A percentile compares a stretch with the other conserved stretches of the same genome.
These are phyloP conservation scores for Lepidothrix coronata DNA, from an alignment of 2,113 vertebrate species.

Conservation along the genomic window DNA sequence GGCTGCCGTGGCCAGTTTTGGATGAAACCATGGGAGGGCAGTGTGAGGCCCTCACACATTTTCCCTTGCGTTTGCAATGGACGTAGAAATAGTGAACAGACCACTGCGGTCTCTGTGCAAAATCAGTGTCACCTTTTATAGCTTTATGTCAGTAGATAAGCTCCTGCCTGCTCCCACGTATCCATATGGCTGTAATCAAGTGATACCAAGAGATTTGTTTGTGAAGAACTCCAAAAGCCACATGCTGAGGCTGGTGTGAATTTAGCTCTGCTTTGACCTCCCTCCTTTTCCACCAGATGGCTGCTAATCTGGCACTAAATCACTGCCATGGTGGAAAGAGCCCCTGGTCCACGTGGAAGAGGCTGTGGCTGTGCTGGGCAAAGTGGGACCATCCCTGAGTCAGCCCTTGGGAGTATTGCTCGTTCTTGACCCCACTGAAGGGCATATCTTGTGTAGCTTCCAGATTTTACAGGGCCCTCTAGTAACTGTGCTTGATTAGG, in stretches of 20 bases:
- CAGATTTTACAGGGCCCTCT: not conserved
- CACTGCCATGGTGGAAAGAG: not conserved
- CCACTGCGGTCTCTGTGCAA: not conserved
- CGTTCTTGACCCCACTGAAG: not conserved
- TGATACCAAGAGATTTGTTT: constrained; percentile 6
- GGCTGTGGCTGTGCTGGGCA: not conserved
- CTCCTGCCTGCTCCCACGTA: not conserved
- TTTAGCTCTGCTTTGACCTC: constrained; percentile 33
- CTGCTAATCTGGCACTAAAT: constrained; percentile 2
- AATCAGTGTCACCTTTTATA: constrained; percentile 43
- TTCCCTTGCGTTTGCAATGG: not conserved
- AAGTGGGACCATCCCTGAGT: not conserved
- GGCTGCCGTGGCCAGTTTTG: not conserved
- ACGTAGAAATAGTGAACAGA: not conserved
- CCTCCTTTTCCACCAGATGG: not conserved
- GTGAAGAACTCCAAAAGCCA: constrained; percentile 27
- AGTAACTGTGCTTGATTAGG: not conserved
- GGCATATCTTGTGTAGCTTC: not conserved
- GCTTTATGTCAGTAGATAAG: not conserved
- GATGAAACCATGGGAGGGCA: constrained; percentile 16
- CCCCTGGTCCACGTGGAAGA: not conserved
- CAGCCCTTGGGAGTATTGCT: not conserved
- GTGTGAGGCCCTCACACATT: not conserved
- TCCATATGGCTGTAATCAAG: constrained; percentile 40
- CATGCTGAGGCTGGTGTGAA: constrained; percentile 29